Percentiles rank a stretch among this genome's conserved stretches.
Evolutionary conservation across 1,140 invertebrate genomes (phyloP).

Genomic region (Sycophaga agraensis): DNA sequence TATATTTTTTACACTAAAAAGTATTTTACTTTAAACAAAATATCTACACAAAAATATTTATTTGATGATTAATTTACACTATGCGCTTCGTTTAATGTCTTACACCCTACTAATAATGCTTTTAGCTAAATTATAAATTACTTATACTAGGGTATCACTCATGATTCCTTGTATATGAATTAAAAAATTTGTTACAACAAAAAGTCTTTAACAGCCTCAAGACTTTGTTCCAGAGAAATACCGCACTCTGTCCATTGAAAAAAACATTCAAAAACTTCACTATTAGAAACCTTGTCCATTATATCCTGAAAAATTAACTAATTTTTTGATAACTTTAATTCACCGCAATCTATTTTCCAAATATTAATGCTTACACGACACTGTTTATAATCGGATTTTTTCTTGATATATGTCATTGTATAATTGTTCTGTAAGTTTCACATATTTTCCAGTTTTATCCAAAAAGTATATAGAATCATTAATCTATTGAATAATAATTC

Average conservation of each 20-base stretch:
- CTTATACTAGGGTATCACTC: slow-evolving; percentile 9
- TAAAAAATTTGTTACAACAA: no score
- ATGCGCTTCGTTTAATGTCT: neutral
- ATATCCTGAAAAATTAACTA: neutral
- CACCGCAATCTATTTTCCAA: slow-evolving; percentile 35
- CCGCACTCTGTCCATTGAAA: neutral
- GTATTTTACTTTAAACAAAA: neutral
- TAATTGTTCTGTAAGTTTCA: slow-evolving; percentile 67
- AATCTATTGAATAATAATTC: slow-evolving; percentile 50
- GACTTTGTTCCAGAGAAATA: neutral
- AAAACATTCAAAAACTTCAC: neutral
- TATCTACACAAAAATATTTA: neutral
- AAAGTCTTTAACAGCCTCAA: slow-evolving; percentile 4
- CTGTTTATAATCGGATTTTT: slow-evolving; percentile 61
- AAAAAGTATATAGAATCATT: slow-evolving; percentile 77
- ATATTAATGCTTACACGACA: slow-evolving; percentile 39
- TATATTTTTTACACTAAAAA: neutral
- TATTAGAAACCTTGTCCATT: neutral
- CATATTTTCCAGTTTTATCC: slow-evolving; percentile 65
- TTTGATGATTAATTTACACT: slow-evolving; percentile 2
- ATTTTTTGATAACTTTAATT: slow-evolving; percentile 3
- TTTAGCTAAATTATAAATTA: neutral
- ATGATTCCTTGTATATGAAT: slow-evolving; percentile 1
- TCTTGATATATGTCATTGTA: slow-evolving; percentile 68
- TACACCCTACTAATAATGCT: neutral